These are phyloP conservation scores for Catocala sponsa DNA, from an alignment of 2,888 invertebrate genomes.

Conservation along the genomic window DNA sequence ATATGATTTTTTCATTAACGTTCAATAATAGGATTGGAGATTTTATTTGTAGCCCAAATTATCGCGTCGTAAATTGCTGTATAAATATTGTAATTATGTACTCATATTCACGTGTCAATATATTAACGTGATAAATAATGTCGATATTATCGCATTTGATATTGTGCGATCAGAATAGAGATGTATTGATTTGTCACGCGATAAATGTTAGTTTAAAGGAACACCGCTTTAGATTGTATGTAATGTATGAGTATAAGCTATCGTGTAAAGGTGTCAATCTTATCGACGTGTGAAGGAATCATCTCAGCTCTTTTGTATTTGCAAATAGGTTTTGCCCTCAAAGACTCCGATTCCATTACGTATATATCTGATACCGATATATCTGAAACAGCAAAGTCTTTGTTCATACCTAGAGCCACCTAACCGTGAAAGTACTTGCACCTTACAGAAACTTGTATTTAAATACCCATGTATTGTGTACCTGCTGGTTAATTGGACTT, in stretches of 20 bases:
- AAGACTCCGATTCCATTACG: conserved; percentile 1
- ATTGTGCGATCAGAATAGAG: conserved; percentile 17
- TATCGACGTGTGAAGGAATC: conserved; percentile 27
- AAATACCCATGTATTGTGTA: too few species aligned
- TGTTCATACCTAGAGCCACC: too few species aligned
- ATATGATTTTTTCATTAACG: too few species aligned
- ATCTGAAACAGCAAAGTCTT: too few species aligned
- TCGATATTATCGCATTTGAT: conserved; percentile 27
- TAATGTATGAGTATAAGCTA: conserved; percentile 3
- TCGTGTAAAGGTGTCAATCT: conserved; percentile 26
- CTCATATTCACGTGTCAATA: too few species aligned
- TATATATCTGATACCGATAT: background rate
- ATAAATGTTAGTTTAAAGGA: conserved; percentile 21
- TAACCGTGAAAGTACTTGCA: too few species aligned
- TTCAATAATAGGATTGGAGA: too few species aligned
- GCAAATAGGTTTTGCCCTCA: conserved; percentile 19
- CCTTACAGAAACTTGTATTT: too few species aligned
- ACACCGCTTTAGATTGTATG: background rate
- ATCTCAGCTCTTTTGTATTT: conserved; percentile 18
- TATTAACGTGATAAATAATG: conserved; percentile 11
- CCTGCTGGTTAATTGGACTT: too few species aligned
- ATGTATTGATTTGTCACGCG: conserved; percentile 18
- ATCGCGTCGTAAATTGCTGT: too few species aligned
- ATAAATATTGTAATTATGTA: too few species aligned
- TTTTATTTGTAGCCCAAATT: too few species aligned